Evolutionary conservation across 2,797 vertebrate species (phyloP), one percentile per base, ranked within the genome.

Genomic region (Alcedo atthis): DNA sequence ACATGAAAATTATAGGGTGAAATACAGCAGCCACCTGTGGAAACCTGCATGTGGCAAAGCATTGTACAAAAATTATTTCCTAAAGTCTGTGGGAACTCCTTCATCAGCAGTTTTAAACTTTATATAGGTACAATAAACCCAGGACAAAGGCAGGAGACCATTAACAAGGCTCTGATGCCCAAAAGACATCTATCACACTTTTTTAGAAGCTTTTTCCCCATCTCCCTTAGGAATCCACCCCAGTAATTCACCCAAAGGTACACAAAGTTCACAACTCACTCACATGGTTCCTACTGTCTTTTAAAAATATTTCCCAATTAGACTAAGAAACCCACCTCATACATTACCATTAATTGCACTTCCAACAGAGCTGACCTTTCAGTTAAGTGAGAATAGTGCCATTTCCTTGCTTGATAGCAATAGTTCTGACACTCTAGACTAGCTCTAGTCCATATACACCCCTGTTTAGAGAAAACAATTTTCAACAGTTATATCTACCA

Each of bases 301-400:
- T 80, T 74, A 82, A 93, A 89, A 91, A 81, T 66, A 85, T 84
- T 91, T 54, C 62, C 93, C 96, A 96, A 96, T 97, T 97, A 97
- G 87, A 90, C 62, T 59, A 55, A 93, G 81, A 91, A 96, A 53
- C 12, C 15, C 49, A 67, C 40, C 90, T 76, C 92, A 96, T 95
- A 48, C 58, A 57, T 96, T 91, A 79, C 67, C 64, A 59, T 75
- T 97, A 97, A 97, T 95, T 97, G 89, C 94, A 93, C 83, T 91
- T 96, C 89, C 93, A 94, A 69, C 81, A 82, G 87, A 86, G 94
- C 57, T 94, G 89, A 87, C 73, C 81, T 95, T 93, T 95, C 58
- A 81, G 61, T 84, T 92, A 78, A 87, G 90, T 70, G 81, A 73
- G 81, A 91, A 81, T 75, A 79, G 57, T 21, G 74, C 63, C 42